Evolutionary conservation across 2,888 invertebrate species (phyloP).

Genomic region (Teleogryllus oceanicus): DNA sequence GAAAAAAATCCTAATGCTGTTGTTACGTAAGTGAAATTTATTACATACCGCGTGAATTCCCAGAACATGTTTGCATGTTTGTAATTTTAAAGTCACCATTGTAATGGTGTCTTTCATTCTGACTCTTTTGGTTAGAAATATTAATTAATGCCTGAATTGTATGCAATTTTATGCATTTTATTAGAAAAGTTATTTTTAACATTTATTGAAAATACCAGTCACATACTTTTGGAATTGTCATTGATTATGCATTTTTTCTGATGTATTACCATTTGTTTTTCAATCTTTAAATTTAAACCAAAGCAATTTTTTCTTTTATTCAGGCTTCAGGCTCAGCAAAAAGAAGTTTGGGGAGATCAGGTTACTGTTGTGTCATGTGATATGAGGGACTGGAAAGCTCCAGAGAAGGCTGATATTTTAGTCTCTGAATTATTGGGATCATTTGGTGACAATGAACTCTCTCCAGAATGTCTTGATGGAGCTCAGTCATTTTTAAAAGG

Average conservation of each 20-base stretch:
- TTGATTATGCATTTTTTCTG: neutral
- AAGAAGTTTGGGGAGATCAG: constrained; percentile 72
- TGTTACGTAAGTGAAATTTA: constrained; percentile 56
- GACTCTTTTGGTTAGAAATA: too few species aligned
- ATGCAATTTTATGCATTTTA: too few species aligned
- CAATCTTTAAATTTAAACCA: neutral
- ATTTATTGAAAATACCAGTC: too few species aligned
- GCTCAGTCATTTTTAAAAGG: constrained; percentile 80
- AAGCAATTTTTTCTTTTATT: neutral
- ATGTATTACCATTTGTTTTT: neutral
- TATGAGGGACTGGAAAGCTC: constrained; percentile 77
- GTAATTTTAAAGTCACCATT: too few species aligned
- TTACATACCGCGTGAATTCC: too few species aligned
- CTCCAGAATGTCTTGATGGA: constrained; percentile 96
- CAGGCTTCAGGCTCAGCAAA: constrained; percentile 65
- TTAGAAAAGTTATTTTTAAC: too few species aligned
- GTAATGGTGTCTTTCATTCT: too few species aligned
- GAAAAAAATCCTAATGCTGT: constrained; percentile 98
- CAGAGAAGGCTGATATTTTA: constrained; percentile 88
- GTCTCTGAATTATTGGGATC: constrained; percentile 95
- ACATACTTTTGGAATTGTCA: neutral
- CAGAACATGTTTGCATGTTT: too few species aligned
- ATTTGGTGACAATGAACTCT: constrained; percentile 98
- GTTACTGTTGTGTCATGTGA: constrained; percentile 79
- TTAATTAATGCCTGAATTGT: too few species aligned